Conservation (phyloP, 2,797 vertebrate species). For the Sternotherus odoratus region DNA sequence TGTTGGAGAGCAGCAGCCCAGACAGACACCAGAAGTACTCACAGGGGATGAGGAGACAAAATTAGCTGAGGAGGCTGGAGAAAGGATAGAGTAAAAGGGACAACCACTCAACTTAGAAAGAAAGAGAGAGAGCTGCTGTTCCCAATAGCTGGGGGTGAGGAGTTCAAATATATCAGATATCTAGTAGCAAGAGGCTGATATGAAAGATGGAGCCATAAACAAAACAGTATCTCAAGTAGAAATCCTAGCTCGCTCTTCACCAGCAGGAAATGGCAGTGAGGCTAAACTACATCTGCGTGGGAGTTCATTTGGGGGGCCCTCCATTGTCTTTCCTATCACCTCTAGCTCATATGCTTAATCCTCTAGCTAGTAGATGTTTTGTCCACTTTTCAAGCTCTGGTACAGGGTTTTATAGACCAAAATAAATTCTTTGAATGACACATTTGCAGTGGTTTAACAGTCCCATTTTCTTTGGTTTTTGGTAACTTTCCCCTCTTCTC, state of each 20-base stretch:
- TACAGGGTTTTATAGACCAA: not conserved
- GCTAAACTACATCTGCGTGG: not conserved
- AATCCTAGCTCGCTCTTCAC: not conserved
- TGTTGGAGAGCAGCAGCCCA: not conserved
- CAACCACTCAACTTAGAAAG: not conserved
- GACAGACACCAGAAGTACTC: not conserved
- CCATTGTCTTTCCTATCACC: not conserved
- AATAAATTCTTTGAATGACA: not conserved
- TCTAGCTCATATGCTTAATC: not conserved
- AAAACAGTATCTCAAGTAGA: not conserved
- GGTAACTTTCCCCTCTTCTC: not conserved
- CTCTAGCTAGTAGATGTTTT: not conserved
- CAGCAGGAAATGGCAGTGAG: not conserved
- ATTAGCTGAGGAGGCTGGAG: not conserved
- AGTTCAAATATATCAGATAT: not conserved
- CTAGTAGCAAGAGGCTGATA: not conserved
- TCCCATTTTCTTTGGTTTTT: not conserved
- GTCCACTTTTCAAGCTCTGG: not conserved
- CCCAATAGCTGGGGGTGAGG: not conserved
- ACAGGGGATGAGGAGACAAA: not conserved
- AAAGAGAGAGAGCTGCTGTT: not conserved
- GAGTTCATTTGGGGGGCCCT: not conserved
- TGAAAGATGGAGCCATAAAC: not conserved
- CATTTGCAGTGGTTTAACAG: not conserved
- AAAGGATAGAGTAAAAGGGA: not conserved